phyloP scores from a whole-genome alignment of 2,797 vertebrate species.

The Petrocephalus sullivani region DNA sequence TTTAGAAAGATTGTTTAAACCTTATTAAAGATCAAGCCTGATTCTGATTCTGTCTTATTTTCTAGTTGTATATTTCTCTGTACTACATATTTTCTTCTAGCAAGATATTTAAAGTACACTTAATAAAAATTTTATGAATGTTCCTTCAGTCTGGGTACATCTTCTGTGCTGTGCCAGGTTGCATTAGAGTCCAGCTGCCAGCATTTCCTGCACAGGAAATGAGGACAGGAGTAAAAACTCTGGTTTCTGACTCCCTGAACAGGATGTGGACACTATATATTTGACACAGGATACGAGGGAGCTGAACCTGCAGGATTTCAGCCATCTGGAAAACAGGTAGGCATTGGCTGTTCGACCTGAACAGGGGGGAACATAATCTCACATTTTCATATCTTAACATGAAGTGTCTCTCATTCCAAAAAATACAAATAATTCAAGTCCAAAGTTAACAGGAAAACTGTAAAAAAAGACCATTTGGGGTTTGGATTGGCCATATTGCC shows the following conservation, averaged over 20 bases:
- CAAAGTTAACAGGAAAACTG: neutral
- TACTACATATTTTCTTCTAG: neutral
- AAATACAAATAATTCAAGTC: neutral
- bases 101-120: neutral
- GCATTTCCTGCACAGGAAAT: neutral
- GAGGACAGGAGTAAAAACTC: neutral
- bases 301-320: constrained; percentile 92
- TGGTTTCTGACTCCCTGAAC: constrained; percentile 18
- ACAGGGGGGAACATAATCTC: neutral
- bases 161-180: neutral
- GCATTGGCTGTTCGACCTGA: neutral
- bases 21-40: neutral
- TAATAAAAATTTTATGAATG: neutral
- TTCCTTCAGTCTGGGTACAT: neutral
- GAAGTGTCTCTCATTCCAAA: neutral
- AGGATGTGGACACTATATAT: constrained; percentile 98
- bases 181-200: neutral
- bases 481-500: neutral
- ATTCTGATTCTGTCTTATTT: neutral
- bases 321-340: constrained; percentile 92
- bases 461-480: neutral
- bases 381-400: neutral
- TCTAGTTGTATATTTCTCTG: neutral
- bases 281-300: constrained; percentile 92
- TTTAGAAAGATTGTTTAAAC: neutral